Conservation (phyloP, 2,113 vertebrate genomes). For the Engraulis encrasicolus region DNA sequence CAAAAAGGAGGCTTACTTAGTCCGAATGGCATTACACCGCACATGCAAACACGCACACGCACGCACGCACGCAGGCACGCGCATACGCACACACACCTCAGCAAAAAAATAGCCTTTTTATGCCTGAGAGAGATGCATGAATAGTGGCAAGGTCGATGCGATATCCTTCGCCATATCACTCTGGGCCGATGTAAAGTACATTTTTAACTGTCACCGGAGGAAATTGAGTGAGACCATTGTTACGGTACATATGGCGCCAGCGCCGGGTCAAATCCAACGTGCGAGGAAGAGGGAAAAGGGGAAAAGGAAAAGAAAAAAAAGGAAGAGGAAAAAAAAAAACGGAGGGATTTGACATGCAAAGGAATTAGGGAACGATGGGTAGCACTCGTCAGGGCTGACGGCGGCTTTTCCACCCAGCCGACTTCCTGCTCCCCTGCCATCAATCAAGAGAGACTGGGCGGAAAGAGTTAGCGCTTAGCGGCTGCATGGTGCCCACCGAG, state of each 20-base stretch:
- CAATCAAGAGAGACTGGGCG: constrained; percentile 3
- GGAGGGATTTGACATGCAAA: constrained; percentile 18
- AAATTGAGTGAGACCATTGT: constrained; percentile 14
- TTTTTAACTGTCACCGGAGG: constrained; percentile 12
- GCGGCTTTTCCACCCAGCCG: constrained; percentile 10
- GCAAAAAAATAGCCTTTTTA: constrained; percentile 1
- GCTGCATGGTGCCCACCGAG: too few species aligned
- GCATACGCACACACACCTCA: neutral
- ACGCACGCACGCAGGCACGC: neutral
- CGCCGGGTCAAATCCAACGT: neutral
- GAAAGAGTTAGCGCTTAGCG: constrained; percentile 8
- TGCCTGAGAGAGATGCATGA: neutral
- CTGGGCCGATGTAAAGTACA: constrained; percentile 3
- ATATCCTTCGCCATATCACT: constrained; percentile 8
- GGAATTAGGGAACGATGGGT: constrained; percentile 17
- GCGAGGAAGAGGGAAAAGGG: too few species aligned
- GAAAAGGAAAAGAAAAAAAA: too few species aligned
- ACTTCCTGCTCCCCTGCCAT: constrained; percentile 18
- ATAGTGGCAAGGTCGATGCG: neutral
- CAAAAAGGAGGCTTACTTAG: neutral
- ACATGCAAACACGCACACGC: neutral
- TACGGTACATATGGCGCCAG: constrained; percentile 21
- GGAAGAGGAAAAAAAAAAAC: neutral
- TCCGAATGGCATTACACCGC: neutral
- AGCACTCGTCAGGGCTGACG: neutral